Base-by-base conservation (phyloP, 2,888 invertebrate species). In the Chrysotoxum bicinctum region DNA sequence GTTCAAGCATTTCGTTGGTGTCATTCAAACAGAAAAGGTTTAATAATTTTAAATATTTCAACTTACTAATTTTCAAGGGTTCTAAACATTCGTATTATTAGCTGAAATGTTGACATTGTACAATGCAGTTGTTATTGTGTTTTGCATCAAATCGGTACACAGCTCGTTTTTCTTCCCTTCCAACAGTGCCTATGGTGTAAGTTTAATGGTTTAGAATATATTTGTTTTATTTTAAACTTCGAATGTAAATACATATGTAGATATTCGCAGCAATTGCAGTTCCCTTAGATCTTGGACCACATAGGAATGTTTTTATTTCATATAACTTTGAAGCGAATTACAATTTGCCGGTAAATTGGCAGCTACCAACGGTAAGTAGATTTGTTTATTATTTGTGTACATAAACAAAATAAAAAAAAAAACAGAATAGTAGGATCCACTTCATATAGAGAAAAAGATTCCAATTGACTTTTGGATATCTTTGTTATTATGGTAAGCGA, bases 281-380 rank as follows among this genome's bases (percentile, higher is more conserved):
- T 32, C 96, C 96, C 0, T 90, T 96, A 19, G 95, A 95, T 88
- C 93, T 95, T 7, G 85, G 85, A 30, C 95, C 95, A 0, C 94
- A 94, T 87, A 94, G 94, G 87, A 95, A 95, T 89, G 94, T 96
- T 19, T 96, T 95, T 88, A 92, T 96, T 30, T 95, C 96, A 0
- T 95, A 95, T 90, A 96, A 96, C 91, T 95, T 96, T 88, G 96
- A 96, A 89, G 94, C 95, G 0, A 94, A 94, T 89, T 96, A 95
- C 91, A 91, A 91, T 87, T 91, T 94, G 3, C 94, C 95, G 6
- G 92, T 90, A 19, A 95, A 95, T 56, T 91, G 90, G 90, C 88
- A 87, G 62, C 69, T 89, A 30, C 90, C 90, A 64, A 30, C 64
- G 66, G 87, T 87, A 87, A 88, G 64, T 77, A 19, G 70, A 79